Conservation (phyloP, 2,113 vertebrate genomes). For the Cricetomys ansorgei region DNA sequence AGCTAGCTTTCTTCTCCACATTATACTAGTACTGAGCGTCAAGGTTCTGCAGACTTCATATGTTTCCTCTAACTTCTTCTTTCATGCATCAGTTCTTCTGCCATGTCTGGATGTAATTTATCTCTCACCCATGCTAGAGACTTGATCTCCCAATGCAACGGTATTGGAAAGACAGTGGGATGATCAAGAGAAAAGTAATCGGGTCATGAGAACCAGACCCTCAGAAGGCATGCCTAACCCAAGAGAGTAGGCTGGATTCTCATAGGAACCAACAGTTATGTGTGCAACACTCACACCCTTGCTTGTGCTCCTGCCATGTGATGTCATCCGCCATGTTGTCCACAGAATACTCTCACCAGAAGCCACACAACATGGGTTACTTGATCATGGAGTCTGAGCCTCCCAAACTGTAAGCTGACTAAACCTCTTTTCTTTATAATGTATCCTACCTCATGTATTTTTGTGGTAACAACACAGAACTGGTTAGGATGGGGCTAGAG, state of each 20-base stretch:
- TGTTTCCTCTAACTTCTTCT: background rate
- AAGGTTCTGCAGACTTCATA: background rate
- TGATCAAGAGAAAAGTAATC: background rate
- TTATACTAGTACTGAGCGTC: fast-evolving
- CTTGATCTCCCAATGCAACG: background rate
- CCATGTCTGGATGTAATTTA: background rate
- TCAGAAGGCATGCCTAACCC: background rate
- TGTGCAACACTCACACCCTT: background rate
- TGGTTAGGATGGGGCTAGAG: too few species aligned
- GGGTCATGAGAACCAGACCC: background rate
- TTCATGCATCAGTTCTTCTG: background rate
- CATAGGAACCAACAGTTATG: background rate
- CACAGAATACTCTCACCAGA: background rate
- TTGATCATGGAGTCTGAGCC: background rate
- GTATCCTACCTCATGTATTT: background rate
- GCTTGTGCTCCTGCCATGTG: background rate
- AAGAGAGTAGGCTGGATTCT: background rate
- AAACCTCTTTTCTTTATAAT: background rate
- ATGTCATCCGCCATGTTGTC: background rate
- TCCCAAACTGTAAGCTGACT: background rate
- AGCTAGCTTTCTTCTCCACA: background rate
- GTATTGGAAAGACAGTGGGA: background rate
- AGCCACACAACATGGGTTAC: background rate
- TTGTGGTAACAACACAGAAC: background rate
- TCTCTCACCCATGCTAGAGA: background rate